Evolutionary conservation across 1,140 invertebrate genomes (phyloP).

Genomic region (Zaprionus inermis): DNA sequence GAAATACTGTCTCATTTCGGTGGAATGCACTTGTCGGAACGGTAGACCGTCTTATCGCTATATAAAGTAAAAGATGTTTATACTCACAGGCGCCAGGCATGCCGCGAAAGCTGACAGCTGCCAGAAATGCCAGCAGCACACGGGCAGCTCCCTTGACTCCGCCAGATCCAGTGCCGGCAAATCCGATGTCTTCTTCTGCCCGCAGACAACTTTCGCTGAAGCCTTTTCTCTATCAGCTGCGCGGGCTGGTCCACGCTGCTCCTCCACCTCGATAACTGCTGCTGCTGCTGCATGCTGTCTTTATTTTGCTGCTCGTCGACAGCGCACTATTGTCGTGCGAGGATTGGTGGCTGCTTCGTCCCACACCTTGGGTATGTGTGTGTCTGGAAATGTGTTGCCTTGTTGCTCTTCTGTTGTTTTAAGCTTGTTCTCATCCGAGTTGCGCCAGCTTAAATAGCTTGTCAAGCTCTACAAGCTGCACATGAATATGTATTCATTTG

Average conservation of each 20-base stretch:
- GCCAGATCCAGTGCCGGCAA: constrained; percentile 25
- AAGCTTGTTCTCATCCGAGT: constrained; percentile 54
- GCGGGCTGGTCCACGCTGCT: background rate
- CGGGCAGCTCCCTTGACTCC: constrained; percentile 50
- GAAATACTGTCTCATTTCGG: constrained; percentile 1
- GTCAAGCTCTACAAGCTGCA: constrained; percentile 39
- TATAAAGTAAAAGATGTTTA: constrained; percentile 71
- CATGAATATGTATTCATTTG: constrained; percentile 24
- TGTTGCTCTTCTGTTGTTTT: constrained; percentile 37
- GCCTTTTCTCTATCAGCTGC: constrained; percentile 10
- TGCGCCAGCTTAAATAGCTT: constrained; percentile 60
- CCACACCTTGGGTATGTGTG: constrained; percentile 56
- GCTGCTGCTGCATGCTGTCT: constrained; percentile 41
- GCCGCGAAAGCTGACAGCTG: constrained; percentile 78
- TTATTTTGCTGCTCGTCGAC: constrained; percentile 39
- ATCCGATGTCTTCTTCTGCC: constrained; percentile 29
- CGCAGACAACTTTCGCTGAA: constrained; percentile 27
- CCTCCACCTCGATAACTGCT: constrained; percentile 27
- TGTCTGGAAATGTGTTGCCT: no score
- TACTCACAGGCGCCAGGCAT: constrained; percentile 69
- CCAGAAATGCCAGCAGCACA: constrained; percentile 73
- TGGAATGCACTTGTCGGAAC: constrained; percentile 17
- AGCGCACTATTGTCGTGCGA: constrained; percentile 75
- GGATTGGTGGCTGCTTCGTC: constrained; percentile 62
- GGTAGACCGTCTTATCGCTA: background rate